Base-by-base conservation (phyloP, 1,140 invertebrate genomes). In the Probaryconus sp. region DNA sequence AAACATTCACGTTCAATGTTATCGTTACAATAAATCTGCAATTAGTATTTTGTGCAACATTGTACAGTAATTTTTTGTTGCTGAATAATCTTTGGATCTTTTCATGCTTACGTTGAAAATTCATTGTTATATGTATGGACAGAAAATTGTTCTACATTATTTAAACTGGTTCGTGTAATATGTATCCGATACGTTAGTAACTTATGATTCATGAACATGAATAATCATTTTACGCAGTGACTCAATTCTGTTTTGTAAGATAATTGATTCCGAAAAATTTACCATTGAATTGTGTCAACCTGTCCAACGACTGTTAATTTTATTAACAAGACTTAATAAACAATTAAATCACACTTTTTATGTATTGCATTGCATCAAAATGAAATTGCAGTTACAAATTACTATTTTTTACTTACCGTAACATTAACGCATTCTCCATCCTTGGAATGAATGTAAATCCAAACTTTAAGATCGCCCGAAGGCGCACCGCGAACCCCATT, bases 381-480 rank as follows among this genome's bases (percentile, higher is more conserved):
- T n/a, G n/a, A n/a, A n/a, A n/a, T n/a, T n/a, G n/a, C n/a, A n/a
- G n/a, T n/a, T n/a, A n/a, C n/a, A n/a, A n/a, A n/a, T n/a, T n/a
- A n/a, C n/a, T n/a, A n/a, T n/a, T n/a, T 24, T 38, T 61, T 0
- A 5, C 89, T 90, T 81, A 93, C 92, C 33, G 90, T 89, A 9
- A 92, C 85, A 78, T 91, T 91, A 7, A 92, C 87, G 76, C 91
- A 91, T 77, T 91, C 86, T 48, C 90, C 91, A 61, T 88, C 83
- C 78, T 79, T 90, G 31, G 83, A 89, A 7, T 88, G 79, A 1
- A 93, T 86, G 79, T 93, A 92, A 64, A 96, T 91, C 93, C 94
- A 95, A n/a, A 95, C 90, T 80, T 92, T 91, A 14, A 96, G 89
- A 80, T 96, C 93, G 0, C 94, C 94, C 0, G 93, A 93, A 0